Base-by-base conservation (phyloP, 2,113 vertebrate species). In the Hystrix cristata region DNA sequence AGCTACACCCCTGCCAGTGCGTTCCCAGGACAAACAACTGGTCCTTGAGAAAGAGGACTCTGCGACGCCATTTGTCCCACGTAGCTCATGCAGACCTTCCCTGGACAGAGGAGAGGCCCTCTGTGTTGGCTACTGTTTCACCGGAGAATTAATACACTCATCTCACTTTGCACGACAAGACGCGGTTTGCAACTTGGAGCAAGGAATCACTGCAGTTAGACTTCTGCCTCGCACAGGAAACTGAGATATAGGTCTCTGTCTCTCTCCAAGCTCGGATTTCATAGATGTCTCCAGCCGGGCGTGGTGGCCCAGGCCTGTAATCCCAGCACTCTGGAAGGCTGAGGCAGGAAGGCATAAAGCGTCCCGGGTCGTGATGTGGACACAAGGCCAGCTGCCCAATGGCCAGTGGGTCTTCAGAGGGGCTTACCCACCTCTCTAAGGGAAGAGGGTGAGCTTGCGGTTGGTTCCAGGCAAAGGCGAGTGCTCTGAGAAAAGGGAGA, bases 61-160 rank as follows among this genome's bases (percentile, higher is more conserved):
- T 46, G 48, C 1, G 38, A 43, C 11, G 67, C 13, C 16, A 81
- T 84, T 76, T 92, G 57, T 79, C 10, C 11, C 25, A 53, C 25
- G 48, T 12, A 62, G 48, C 69, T 93, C 19, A 25, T 71, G 19
- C 38, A 65, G 59, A 71, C 16, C 87, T 96, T 74, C 38, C 76
- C 18, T 55, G 80, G 55, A 43, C 78, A 67, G 51, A 76, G 57
- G 38, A 60, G 34, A 81, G 59, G 25, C 27, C 69, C 43, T 78
- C 2, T 59, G 7, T 87, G 67, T 51, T 92, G 78, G 53, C 38
- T 87, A 89, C 69, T 93, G 84, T 27, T 92, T 84, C 72, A 94
- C 19, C 19, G 65, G 64, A 93, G 69, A 81, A 62, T 57, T 95
- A 80, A 51, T 46, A 76, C 74, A 85, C 9, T 51, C 79, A 25